These are phyloP conservation scores for human DNA, from an alignment of 2,113 vertebrate species.

Conservation along the genomic window DNA sequence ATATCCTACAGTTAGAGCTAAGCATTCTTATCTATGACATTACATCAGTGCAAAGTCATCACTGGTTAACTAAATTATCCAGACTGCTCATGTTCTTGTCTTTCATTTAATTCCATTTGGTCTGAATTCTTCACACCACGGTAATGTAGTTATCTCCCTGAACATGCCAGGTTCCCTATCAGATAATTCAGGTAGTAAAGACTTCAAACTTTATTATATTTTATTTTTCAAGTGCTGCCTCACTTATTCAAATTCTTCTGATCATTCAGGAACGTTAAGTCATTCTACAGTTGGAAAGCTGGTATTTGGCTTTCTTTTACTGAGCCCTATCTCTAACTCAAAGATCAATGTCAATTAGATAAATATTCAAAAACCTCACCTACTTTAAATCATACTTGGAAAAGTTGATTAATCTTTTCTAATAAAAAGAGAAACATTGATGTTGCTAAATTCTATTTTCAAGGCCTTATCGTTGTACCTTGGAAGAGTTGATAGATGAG, in stretches of 20 bases:
- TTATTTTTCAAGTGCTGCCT: neutral
- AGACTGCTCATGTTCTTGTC: neutral
- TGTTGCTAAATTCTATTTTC: neutral
- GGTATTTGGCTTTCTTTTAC: neutral
- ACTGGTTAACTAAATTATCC: slow-evolving; percentile 26
- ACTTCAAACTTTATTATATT: neutral
- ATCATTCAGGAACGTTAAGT: neutral
- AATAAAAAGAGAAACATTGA: neutral
- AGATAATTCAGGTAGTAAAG: neutral
- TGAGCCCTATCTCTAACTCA: neutral
- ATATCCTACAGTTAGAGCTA: neutral
- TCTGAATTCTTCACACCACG: neutral
- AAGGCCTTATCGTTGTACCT: neutral
- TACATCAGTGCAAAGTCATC: slow-evolving; percentile 18
- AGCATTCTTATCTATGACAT: slow-evolving; percentile 58
- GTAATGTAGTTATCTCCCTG: slow-evolving; percentile 34
- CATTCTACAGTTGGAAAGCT: neutral
- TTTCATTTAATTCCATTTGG: neutral
- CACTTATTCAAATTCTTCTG: slow-evolving; percentile 32
- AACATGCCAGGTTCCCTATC: neutral
- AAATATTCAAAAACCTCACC: slow-evolving; percentile 5
- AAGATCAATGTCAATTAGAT: neutral
- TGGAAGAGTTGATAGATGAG: neutral
- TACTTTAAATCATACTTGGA: neutral
- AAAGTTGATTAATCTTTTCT: neutral